Conservation (phyloP, 2,888 invertebrate species). For the Folsomia manolachei region DNA sequence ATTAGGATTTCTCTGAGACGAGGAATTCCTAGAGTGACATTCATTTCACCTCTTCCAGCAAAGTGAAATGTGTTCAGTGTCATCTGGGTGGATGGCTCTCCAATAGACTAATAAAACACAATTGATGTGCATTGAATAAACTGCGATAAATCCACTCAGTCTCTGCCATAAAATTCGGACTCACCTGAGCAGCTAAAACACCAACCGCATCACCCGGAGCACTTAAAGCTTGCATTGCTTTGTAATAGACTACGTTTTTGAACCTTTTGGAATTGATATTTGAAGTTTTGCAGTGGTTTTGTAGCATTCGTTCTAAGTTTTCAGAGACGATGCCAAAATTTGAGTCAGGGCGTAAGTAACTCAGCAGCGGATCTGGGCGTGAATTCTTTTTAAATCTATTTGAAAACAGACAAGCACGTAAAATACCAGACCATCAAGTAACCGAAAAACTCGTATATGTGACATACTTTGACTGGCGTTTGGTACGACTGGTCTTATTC, state of each 20-base stretch:
- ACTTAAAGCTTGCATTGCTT: slow-evolving; percentile 72
- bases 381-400: too few species aligned
- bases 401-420: too few species aligned
- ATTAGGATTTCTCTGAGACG: slow-evolving; percentile 93
- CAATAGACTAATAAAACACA: slow-evolving; percentile 68
- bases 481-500: slow-evolving; percentile 61
- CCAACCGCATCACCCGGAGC: slow-evolving; percentile 96
- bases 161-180: slow-evolving; percentile 13
- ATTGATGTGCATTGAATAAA: neutral
- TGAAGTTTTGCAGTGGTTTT: slow-evolving; percentile 59
- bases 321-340: slow-evolving; percentile 84
- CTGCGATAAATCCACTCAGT: neutral
- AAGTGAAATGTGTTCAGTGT: slow-evolving; percentile 99
- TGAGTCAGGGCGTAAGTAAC: slow-evolving; percentile 68
- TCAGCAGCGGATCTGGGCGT: slow-evolving; percentile 73
- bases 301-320: slow-evolving; percentile 67
- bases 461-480: slow-evolving; percentile 61
- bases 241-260: slow-evolving; percentile 69
- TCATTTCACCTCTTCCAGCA: slow-evolving; percentile 99
- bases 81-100: slow-evolving; percentile 99
- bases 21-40: slow-evolving; percentile 94
- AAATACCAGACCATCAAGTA: too few species aligned
- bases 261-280: slow-evolving; percentile 56
- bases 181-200: slow-evolving; percentile 84
- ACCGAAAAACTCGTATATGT: too few species aligned